A percentile compares a stretch with the other conserved stretches of the same genome.
Conservation (phyloP, 2,888 invertebrate genomes). For the Metallyticus violacea region DNA sequence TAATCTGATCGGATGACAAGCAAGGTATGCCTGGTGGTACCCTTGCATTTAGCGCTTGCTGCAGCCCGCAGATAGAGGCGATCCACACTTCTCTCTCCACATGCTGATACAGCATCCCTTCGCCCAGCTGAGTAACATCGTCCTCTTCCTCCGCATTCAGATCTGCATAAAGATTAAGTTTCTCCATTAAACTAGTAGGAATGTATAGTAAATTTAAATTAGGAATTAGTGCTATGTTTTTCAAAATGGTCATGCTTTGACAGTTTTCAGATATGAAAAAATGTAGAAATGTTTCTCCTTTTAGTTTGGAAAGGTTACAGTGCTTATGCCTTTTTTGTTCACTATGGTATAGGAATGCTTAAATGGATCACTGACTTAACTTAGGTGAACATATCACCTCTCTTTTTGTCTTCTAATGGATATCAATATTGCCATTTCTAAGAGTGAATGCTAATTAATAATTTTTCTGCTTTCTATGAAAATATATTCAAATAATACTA, state of each 20-base stretch:
- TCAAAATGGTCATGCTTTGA: neutral
- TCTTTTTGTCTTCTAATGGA: too few species aligned
- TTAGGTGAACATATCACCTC: too few species aligned
- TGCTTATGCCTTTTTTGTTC: too few species aligned
- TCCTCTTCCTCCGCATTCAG: slow-evolving; percentile 51
- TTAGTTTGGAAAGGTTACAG: too few species aligned
- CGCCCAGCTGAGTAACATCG: slow-evolving; percentile 20
- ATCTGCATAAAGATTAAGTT: slow-evolving; percentile 46
- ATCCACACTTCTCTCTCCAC: slow-evolving; percentile 72
- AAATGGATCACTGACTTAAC: too few species aligned
- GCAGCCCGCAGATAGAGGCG: slow-evolving; percentile 63
- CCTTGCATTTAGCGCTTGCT: slow-evolving; percentile 50
- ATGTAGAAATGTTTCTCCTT: too few species aligned
- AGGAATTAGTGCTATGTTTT: neutral
- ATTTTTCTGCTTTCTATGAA: too few species aligned
- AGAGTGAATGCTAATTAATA: too few species aligned
- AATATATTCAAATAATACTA: too few species aligned
- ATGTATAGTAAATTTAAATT: neutral
- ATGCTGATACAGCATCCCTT: slow-evolving; percentile 41
- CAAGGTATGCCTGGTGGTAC: slow-evolving; percentile 58
- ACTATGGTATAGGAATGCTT: too few species aligned
- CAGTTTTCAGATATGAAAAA: neutral
- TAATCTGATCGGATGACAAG: slow-evolving; percentile 69
- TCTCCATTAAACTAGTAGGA: neutral
- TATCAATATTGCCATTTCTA: too few species aligned